Base-by-base conservation (phyloP, 1,140 invertebrate species). In the Bradynema listronoti region DNA sequence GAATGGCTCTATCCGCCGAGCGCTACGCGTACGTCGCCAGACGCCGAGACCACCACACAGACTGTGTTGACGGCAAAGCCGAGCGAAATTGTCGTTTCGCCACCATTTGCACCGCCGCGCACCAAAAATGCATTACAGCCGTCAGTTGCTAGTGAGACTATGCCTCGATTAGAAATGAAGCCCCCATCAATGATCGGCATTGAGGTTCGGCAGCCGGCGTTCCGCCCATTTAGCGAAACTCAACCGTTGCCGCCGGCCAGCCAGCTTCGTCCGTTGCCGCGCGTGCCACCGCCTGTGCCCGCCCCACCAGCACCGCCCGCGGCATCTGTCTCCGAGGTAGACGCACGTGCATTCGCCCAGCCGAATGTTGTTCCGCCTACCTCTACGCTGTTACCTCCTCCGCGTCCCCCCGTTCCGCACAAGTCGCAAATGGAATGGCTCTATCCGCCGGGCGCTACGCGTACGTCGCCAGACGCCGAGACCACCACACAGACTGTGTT, bases 401-500 rank as follows among this genome's bases (percentile, higher is more conserved):
- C 16, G 4, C 9, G n/a, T n/a, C 32, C 7, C 4, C n/a, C 24
- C 9, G 24, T 11, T 11, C 46, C 46, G 9, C 46, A 16, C 9
- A 43, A 47, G 2, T 24, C 22, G 25, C 50, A 30, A n/a, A 55
- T 55, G 52, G 52, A 55, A 16, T 47, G 24, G 3, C 3, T 55
- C 3, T 55, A 55, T 25, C 52, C 52, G 22, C 52, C 52, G n/a
- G 52, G 52, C 41, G 52, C 52, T 55, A 55, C 52, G 4, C 32
- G 41, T 2, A 24, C 52, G 2, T 45, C 52, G 4, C 43, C 32
- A 53, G 50, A 50, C 9, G 14, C 16, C 7, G 41, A 45, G 33
- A 34, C 2, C n/a, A 14, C 9, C 16, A 3, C 3, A n/a, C 4
- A 47, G 27, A 9, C 42, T 27, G 22, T 22, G 27, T 3, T 32